A percentile compares a stretch with the other conserved stretches of the same genome.
phyloP scores from a whole-genome alignment of 2,113 vertebrate species.

The Pteruthius melanotis region DNA sequence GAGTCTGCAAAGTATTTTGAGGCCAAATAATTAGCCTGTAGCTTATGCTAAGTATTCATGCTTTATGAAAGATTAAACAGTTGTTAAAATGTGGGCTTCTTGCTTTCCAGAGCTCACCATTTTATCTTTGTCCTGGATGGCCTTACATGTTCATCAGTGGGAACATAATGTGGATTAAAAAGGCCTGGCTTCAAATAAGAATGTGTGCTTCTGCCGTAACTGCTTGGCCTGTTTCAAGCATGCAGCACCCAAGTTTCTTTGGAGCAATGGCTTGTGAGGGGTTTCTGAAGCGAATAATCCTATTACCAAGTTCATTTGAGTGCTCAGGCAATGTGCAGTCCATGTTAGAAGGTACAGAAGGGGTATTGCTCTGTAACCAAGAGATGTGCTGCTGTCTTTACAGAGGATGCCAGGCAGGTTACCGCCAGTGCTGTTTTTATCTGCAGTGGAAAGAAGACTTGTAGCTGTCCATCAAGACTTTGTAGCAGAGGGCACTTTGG shows the following conservation, averaged over 20 bases:
- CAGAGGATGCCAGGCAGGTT: not conserved
- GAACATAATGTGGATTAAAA: not conserved
- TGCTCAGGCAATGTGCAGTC: accelerated
- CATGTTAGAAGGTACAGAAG: not conserved
- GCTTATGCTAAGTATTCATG: not conserved
- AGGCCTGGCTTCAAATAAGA: not conserved
- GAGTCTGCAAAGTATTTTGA: not conserved
- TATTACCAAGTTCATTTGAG: not conserved
- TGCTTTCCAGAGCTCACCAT: not conserved
- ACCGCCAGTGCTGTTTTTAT: no score
- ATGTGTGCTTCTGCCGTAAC: not conserved
- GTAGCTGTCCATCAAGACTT: no score
- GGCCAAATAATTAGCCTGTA: not conserved
- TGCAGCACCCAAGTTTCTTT: not conserved
- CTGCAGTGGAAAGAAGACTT: not conserved
- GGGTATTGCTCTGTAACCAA: accelerated
- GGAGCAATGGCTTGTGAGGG: not conserved
- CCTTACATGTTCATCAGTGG: not conserved
- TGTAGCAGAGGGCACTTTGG: not conserved
- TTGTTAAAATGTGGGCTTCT: not conserved
- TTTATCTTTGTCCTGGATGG: not conserved
- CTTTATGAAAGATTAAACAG: not conserved
- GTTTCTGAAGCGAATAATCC: not conserved
- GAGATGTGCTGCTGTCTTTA: not conserved
- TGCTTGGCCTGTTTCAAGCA: not conserved